Base-by-base conservation (phyloP, 2,797 vertebrate genomes). In the Sebastes ruberrimus region DNA sequence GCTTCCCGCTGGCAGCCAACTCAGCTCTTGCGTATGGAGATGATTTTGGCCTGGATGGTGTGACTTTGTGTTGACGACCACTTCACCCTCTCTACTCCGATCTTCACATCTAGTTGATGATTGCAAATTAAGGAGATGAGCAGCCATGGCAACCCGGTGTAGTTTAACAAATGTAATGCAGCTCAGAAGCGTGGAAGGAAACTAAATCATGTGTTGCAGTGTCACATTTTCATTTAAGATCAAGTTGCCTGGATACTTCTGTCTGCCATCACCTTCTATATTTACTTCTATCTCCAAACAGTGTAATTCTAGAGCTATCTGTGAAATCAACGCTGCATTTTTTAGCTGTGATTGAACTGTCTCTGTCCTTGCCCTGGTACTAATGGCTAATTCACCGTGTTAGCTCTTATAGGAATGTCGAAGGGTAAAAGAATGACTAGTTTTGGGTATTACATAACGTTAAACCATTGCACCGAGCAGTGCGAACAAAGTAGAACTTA, bases 401-500 rank as follows among this genome's bases (percentile, higher is more conserved):
- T 71, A 66, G 62, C 72, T 81, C 35, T 71, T 76, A 63, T 71
- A 76, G 74, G 83, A 82, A 88, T 78, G 78, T 85, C 1, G 0
- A 42, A 52, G 35, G 69, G 75, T 75, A 72, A 76, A 79, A 74
- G 46, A 60, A 78, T 71, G 73, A 71, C 42, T 65, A 59, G 59
- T 73, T 83, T 49, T 35, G 69, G 56, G 27, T 65, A 76, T 76
- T 62, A 18, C 49, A 20, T 64, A 72, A 66, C 14, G n/a, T 65
- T 74, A 76, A 74, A 86, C 70, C 57, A 70, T 63, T 69, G 35
- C 68, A 74, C 72, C 3, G 18, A 70, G 71, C 55, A 80, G 52
- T 32, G 67, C 13, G 69, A 87, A 74, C 64, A 81, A 82, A 76
- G 69, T 30, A 73, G 72, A 82, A 87, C 84, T 90, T 88, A 25